These are phyloP conservation scores for Cyanoderma ruficeps DNA, from an alignment of 2,113 vertebrate genomes.

Conservation along the genomic window DNA sequence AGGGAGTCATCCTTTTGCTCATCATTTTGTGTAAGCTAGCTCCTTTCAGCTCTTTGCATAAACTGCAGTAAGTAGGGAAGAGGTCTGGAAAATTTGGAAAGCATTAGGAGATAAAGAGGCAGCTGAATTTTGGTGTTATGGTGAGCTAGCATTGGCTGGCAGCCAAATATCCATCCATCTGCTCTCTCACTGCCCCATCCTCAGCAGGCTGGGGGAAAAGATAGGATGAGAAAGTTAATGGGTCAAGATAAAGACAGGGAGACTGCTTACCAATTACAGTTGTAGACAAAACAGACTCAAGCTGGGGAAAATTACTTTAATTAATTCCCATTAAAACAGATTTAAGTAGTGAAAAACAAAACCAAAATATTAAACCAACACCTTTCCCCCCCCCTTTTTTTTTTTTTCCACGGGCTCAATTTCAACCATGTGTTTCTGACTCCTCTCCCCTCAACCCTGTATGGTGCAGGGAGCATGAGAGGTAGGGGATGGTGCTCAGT, in stretches of 20 bases:
- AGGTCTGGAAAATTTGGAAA: not conserved
- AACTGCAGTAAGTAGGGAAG: not conserved
- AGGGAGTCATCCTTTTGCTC: not conserved
- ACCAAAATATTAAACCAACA: not conserved
- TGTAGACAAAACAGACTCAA: not conserved
- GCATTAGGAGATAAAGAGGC: not conserved
- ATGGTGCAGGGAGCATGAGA: accelerated
- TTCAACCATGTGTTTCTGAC: not conserved
- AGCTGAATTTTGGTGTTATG: not conserved
- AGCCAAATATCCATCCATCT: not conserved
- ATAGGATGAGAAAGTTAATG: not conserved
- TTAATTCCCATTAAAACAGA: not conserved
- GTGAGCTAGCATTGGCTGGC: not conserved
- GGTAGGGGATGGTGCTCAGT: accelerated
- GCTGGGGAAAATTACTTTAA: not conserved
- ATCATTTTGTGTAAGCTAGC: not conserved
- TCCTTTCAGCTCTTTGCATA: not conserved
- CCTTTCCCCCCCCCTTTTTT: no score
- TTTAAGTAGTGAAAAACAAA: not conserved
- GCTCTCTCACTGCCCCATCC: not conserved
- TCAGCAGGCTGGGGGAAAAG: not conserved
- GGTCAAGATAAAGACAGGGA: not conserved
- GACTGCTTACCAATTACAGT: not conserved
- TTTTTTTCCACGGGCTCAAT: not conserved
- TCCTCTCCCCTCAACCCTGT: not conserved